A percentile compares a stretch with the other conserved stretches of the same genome.
These are phyloP conservation scores for Fregata magnificens DNA, from an alignment of 2,113 vertebrate genomes.

Conservation along the genomic window DNA sequence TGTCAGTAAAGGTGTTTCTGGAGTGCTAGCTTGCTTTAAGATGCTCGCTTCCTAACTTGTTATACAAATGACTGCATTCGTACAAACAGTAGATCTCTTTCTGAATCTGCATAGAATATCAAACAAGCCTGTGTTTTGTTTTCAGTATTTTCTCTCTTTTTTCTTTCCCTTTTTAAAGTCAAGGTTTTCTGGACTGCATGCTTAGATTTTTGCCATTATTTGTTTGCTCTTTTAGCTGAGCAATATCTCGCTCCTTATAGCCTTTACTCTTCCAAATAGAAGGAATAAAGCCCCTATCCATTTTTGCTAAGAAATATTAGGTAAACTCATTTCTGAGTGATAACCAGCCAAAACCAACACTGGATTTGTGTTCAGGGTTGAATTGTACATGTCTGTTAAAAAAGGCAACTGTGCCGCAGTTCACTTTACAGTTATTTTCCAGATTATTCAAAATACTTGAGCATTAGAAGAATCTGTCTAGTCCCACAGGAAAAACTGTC, in stretches of 20 bases:
- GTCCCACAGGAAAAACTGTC: constrained; percentile 61
- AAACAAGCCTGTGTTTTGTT: not conserved
- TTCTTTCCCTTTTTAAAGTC: not conserved
- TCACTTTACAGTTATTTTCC: constrained; percentile 71
- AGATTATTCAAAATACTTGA: constrained; percentile 66
- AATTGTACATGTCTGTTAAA: constrained; percentile 58
- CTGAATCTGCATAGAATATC: not conserved
- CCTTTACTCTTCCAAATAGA: not conserved
- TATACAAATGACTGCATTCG: not conserved
- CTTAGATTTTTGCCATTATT: not conserved
- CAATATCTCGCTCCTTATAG: not conserved
- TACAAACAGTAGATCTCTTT: not conserved
- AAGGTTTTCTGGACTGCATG: not conserved
- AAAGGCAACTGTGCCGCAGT: constrained; percentile 46
- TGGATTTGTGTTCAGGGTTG: constrained; percentile 1
- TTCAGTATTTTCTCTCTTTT: not conserved
- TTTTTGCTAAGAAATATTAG: not conserved
- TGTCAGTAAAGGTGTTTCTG: not conserved
- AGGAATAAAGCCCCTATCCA: not conserved
- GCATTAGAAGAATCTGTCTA: constrained; percentile 45
- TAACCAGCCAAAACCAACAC: constrained; percentile 38
- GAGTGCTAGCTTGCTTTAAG: not conserved
- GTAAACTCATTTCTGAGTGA: constrained; percentile 35
- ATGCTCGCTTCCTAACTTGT: not conserved
- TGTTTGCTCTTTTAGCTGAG: not conserved